Evolutionary conservation across 1,140 invertebrate genomes (phyloP).

Genomic region (Drosophila seguyi): DNA sequence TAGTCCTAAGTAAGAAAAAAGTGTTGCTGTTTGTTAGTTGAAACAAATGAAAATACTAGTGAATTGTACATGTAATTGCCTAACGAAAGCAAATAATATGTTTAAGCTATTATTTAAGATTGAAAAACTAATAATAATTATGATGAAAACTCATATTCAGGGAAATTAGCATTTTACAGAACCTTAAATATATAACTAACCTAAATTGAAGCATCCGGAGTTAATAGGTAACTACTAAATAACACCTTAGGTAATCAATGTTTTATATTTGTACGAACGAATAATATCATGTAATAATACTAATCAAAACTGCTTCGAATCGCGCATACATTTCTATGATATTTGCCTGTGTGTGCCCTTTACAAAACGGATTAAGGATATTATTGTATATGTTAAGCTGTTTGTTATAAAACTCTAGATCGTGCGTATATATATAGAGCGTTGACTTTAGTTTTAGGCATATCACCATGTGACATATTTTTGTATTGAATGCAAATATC

Average conservation of each 20-base stretch:
- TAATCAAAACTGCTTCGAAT: slow-evolving; percentile 48
- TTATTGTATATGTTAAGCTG: slow-evolving; percentile 44
- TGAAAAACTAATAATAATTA: slow-evolving; percentile 37
- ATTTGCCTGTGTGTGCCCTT: slow-evolving; percentile 47
- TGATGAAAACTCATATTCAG: slow-evolving; percentile 84
- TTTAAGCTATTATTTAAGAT: slow-evolving; percentile 55
- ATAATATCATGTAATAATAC: slow-evolving; percentile 52
- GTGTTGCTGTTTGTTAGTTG: slow-evolving; percentile 63
- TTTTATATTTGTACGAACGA: slow-evolving; percentile 67
- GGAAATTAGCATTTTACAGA: slow-evolving; percentile 85
- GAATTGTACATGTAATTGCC: slow-evolving; percentile 49
- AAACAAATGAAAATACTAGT: slow-evolving; percentile 55
- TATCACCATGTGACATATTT: slow-evolving; percentile 64
- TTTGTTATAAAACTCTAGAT: slow-evolving; percentile 44
- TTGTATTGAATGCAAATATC: slow-evolving; percentile 67
- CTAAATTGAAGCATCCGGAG: slow-evolving; percentile 50
- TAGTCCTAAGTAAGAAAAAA: slow-evolving; percentile 57
- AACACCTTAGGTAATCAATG: too few relatives aligned
- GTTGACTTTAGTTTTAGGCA: slow-evolving; percentile 79
- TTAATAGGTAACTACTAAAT: slow-evolving; percentile 32
- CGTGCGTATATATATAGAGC: slow-evolving; percentile 52
- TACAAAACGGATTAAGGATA: slow-evolving; percentile 41
- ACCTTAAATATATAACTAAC: slow-evolving; percentile 46
- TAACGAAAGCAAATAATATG: slow-evolving; percentile 38
- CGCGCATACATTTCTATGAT: slow-evolving; percentile 24